A percentile compares a stretch with the other conserved stretches of the same genome.
These are phyloP conservation scores for Cistogaster globosa DNA, from an alignment of 2,888 invertebrate genomes.

Conservation along the genomic window DNA sequence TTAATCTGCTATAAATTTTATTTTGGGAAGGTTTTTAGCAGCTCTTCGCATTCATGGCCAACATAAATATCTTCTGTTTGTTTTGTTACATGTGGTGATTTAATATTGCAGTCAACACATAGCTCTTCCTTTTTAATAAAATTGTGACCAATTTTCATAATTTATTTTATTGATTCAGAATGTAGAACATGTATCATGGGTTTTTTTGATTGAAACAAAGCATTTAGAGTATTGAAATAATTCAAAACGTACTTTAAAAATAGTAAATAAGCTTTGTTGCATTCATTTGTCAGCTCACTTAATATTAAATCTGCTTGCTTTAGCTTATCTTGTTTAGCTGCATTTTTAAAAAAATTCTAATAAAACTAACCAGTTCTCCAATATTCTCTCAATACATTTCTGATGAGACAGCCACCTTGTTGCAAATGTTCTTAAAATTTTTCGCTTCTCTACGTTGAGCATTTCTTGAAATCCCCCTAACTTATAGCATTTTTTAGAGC, in stretches of 20 bases:
- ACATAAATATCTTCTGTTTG: too few relatives aligned
- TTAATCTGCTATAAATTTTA: conserved; percentile 3
- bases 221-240: conserved; percentile 12
- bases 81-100: conserved; percentile 25
- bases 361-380: conserved; percentile 10
- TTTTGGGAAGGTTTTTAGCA: too few relatives aligned
- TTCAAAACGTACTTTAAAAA: too few relatives aligned
- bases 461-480: too few relatives aligned
- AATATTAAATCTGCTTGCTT: conserved; percentile 4
- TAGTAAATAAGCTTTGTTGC: too few relatives aligned
- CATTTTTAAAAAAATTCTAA: conserved; percentile 21
- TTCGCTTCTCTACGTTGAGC: too few relatives aligned
- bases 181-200: not conserved
- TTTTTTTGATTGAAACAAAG: conserved; percentile 13
- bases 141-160: conserved; percentile 21
- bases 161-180: conserved; percentile 3
- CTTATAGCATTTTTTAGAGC: conserved; percentile 1
- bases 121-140: conserved; percentile 29
- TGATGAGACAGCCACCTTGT: not conserved
- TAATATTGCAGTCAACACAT: not conserved
- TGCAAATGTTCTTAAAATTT: conserved; percentile 4
- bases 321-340: conserved; percentile 2
- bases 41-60: too few relatives aligned
- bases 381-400: conserved; percentile 4
- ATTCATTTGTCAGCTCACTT: conserved; percentile 17